Evolutionary conservation across 2,113 vertebrate species (phyloP), one percentile per base, ranked within the genome.

Genomic region (Strigops habroptila): DNA sequence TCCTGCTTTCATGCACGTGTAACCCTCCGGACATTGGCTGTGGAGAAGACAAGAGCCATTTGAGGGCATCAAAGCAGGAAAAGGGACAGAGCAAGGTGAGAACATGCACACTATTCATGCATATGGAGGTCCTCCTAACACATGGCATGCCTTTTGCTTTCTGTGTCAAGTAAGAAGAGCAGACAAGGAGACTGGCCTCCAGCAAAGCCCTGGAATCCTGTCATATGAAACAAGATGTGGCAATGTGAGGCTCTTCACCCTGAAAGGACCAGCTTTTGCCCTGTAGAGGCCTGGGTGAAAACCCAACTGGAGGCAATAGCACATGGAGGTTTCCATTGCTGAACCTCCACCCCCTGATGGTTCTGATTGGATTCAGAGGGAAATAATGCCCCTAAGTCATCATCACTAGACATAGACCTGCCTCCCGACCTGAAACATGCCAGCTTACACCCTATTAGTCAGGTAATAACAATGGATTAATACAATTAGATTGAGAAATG

Each of bases 11-110:
- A 99, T 99, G 95, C 99, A 99, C 0, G 92, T 98, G 93, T 98
- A 99, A 2, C 99, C 99, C 96, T 99, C 99, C 4, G 99, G 99
- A 86, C 99, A 99, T 92, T 98, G 98, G 14, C 99, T 99, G 97
- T 10, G 93, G 53, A 90, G 71, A 86, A 73, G 86, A 97, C 19
- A 14, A 23, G 2, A 76, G 68, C 41, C 49, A 7, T 31, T 2
- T 94, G 75, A 90, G 52, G 64, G 46, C 49, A 53, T 5, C 21
- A 14, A 48, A 25, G 31, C 30, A 62, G 55, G 18, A 33, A 17
- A 55, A 59, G 48, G 35, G 43, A 43, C 0, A 28, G 15, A 48
- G 49, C n/a, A 63, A 27, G 52, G 3, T 23, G 67, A 71, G 18
- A 43, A 10, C 24, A 4, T 3, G 35, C 65, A 27, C 5, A 0